Conservation (phyloP, 2,888 invertebrate genomes). For the Ditula angustiorana region DNA sequence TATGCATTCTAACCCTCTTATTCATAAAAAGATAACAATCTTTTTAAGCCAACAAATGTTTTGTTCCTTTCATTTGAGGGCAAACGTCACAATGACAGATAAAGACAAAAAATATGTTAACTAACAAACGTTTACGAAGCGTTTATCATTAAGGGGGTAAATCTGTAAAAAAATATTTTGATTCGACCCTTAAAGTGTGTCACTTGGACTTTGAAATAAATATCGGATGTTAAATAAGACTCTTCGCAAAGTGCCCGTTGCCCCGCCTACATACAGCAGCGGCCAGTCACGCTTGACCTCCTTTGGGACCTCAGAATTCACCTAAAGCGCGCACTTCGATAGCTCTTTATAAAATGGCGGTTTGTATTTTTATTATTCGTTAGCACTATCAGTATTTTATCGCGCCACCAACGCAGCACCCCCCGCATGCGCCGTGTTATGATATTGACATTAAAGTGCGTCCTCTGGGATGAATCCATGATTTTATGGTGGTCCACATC, state of each 20-base stretch:
- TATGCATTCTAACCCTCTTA: too few relatives aligned
- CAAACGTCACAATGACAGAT: too few relatives aligned
- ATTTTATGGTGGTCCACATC: constrained; percentile 65
- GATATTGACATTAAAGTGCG: constrained; percentile 62
- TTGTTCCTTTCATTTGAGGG: too few relatives aligned
- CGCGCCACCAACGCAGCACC: constrained; percentile 63
- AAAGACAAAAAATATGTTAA: too few relatives aligned
- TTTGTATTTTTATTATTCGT: constrained; percentile 56
- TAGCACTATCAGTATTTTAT: constrained; percentile 59
- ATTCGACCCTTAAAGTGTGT: constrained; percentile 50
- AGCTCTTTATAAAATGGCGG: constrained; percentile 41
- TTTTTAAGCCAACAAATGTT: too few relatives aligned
- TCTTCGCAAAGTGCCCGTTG: constrained; percentile 46
- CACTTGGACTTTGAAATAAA: constrained; percentile 56
- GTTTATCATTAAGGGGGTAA: too few relatives aligned
- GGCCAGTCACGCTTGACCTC: constrained; percentile 43
- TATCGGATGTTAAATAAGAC: constrained; percentile 52
- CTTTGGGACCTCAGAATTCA: neutral
- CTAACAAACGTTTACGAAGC: too few relatives aligned
- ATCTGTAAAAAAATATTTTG: too few relatives aligned
- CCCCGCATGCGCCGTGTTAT: constrained; percentile 53
- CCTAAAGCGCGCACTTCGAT: constrained; percentile 25
- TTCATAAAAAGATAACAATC: too few relatives aligned
- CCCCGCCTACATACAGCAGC: constrained; percentile 47
- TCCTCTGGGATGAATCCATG: constrained; percentile 61